Evolutionary conservation across 2,113 vertebrate species (phyloP), one percentile per base, ranked within the genome.

Genomic region (Poecile atricapillus): DNA sequence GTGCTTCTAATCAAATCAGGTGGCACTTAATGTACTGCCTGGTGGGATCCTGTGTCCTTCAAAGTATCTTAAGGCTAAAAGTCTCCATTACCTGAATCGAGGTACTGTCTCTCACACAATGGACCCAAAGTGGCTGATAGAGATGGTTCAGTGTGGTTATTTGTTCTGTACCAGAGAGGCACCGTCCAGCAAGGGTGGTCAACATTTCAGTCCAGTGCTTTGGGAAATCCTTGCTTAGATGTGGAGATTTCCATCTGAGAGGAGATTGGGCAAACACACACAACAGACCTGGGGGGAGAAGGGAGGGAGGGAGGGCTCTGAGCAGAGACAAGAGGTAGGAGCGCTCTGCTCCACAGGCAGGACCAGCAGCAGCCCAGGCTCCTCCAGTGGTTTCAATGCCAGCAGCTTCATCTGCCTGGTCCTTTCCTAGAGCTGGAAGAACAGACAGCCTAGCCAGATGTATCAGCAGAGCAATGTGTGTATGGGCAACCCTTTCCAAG

Each of bases 211-310:
- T 41, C 46, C 46, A 50, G 4, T 1, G 3, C 14, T 50, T 65
- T 46, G 44, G 64, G 55, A 50, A 58, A 27, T 76, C 15, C 59
- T 78, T 83, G 20, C 15, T 59, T 37, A 30, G 28, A 25, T 50
- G 50, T 41, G 47, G 39, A 73, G 31, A 53, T 55, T 58, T 46
- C 50, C 8, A 43, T 33, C 33, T 53, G 55, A 27, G 46, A 19
- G 13, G 55, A 20, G 55, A 16, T 62, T 24, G 80, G 55, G 14
- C 31, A 55, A 70, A 33, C 13, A 7, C 10, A 3, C 7, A 11
- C 0, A 0, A 3, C 8, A 8, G 17, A 43, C 23, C 33, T 63
- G 0, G 0, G 16, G 20, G 35, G 0, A 0, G 31, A 39, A 50
- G 37, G 31, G 43, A 50, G n/a, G 63, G 28, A 69, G 19, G 15